Conservation (phyloP, 2,113 vertebrate species). For the Potamarius usumacintae region DNA sequence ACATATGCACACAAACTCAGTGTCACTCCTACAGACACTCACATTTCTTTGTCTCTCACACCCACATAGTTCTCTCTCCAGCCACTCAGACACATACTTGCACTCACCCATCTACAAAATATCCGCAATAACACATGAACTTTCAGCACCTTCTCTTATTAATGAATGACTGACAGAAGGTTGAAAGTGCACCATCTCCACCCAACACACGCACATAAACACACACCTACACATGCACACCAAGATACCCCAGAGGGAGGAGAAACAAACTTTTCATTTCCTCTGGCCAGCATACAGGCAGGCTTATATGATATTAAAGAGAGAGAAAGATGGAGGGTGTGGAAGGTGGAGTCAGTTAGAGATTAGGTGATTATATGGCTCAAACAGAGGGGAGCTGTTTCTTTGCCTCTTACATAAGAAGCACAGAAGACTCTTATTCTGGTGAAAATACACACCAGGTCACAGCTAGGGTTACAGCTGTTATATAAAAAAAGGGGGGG, state of each 20-base stretch:
- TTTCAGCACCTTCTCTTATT: conserved; percentile 42
- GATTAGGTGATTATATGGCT: conserved; percentile 50
- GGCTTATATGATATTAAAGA: conserved; percentile 69
- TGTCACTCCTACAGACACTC: neutral
- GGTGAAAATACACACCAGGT: conserved; percentile 23
- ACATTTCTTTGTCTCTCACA: neutral
- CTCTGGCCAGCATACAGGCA: conserved; percentile 68
- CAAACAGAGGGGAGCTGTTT: conserved; percentile 40
- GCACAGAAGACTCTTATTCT: conserved; percentile 46
- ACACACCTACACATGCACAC: neutral
- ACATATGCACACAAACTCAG: neutral
- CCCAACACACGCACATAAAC: neutral
- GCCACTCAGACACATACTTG: neutral
- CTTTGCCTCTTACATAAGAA: conserved; percentile 45
- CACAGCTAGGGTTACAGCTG: neutral
- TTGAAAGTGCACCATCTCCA: conserved; percentile 2
- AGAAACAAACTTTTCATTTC: conserved; percentile 79
- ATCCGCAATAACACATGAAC: conserved; percentile 25
- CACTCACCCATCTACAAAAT: conserved; percentile 23
- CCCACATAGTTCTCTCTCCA: neutral
- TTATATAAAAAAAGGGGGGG: neutral
- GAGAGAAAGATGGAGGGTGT: conserved; percentile 52
- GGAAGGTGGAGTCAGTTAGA: conserved; percentile 42
- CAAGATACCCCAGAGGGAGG: conserved; percentile 53
- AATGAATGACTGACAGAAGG: conserved; percentile 39